Evolutionary conservation across 2,888 invertebrate species (phyloP).

Genomic region (Sisyra nigra): DNA sequence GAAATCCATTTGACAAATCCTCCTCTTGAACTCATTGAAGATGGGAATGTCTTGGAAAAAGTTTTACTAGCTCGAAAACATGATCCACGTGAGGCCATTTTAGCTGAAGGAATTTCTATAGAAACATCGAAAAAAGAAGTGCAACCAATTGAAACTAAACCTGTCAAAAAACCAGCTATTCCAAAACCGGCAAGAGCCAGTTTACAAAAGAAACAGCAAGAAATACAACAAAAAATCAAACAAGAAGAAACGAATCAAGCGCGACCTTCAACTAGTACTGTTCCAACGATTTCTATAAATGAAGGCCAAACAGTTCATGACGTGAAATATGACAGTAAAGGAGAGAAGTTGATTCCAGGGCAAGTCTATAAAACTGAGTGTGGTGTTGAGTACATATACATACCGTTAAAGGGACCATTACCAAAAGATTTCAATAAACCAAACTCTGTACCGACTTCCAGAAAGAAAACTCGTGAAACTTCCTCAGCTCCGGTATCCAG

Average conservation of each 20-base stretch:
- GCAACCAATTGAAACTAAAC: constrained; percentile 6
- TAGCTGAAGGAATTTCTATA: constrained; percentile 43
- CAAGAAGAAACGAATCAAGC: constrained; percentile 19
- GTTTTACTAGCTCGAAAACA: constrained; percentile 41
- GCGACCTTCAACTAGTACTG: constrained; percentile 13
- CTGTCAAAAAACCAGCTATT: constrained; percentile 14
- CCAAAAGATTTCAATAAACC: constrained; percentile 16
- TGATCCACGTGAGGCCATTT: constrained; percentile 44
- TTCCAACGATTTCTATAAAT: constrained; percentile 16
- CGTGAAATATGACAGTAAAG: background rate
- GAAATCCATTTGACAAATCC: constrained; percentile 11
- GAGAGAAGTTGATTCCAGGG: constrained; percentile 10
- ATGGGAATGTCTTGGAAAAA: constrained; percentile 38
- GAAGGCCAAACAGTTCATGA: constrained; percentile 12
- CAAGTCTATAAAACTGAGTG: constrained; percentile 23
- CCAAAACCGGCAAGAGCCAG: constrained; percentile 18
- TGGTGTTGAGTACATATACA: constrained; percentile 29
- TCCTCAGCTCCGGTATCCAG: constrained; percentile 4
- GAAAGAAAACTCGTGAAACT: constrained; percentile 9
- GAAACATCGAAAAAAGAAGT: constrained; percentile 21
- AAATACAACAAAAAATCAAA: constrained; percentile 16
- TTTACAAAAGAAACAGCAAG: background rate
- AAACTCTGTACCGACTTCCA: constrained; percentile 9
- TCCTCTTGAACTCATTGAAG: constrained; percentile 25
- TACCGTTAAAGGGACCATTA: constrained; percentile 29